Conservation (phyloP, 2,113 vertebrate species). For the Athene cunicularia region DNA sequence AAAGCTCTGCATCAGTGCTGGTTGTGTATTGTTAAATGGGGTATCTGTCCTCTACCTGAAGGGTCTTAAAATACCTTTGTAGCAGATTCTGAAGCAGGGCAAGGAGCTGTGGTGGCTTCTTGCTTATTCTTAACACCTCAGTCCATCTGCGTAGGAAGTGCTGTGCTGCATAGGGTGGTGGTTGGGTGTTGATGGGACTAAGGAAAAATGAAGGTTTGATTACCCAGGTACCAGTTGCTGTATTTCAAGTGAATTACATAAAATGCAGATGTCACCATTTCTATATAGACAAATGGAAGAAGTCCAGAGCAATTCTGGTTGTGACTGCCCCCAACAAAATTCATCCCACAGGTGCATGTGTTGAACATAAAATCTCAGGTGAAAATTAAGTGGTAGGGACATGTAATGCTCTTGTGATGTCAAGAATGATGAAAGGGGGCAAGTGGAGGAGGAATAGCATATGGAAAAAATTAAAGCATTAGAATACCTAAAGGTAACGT, state of each 20-base stretch:
- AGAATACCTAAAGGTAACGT: neutral
- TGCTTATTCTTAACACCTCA: neutral
- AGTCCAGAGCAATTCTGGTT: neutral
- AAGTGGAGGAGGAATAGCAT: neutral
- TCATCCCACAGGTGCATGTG: neutral
- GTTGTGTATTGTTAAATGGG: neutral
- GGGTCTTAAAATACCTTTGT: neutral
- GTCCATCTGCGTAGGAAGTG: neutral
- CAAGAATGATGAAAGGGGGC: neutral
- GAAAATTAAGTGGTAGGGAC: neutral
- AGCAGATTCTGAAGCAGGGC: neutral
- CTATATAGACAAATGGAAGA: neutral
- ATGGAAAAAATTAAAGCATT: neutral
- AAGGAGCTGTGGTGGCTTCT: neutral
- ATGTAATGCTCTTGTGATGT: neutral
- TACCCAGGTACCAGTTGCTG: rapidly evolving
- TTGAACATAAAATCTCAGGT: neutral
- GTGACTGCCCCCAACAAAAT: neutral
- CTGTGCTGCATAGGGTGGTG: neutral
- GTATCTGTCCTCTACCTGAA: neutral
- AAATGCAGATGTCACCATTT: neutral
- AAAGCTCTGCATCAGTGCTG: neutral
- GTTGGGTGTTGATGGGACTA: neutral
- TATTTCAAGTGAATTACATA: neutral
- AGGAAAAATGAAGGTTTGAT: neutral